Percentiles rank a stretch among this genome's conserved stretches.
Conservation (phyloP, 2,888 invertebrate genomes). For the Clunio marinus region DNA sequence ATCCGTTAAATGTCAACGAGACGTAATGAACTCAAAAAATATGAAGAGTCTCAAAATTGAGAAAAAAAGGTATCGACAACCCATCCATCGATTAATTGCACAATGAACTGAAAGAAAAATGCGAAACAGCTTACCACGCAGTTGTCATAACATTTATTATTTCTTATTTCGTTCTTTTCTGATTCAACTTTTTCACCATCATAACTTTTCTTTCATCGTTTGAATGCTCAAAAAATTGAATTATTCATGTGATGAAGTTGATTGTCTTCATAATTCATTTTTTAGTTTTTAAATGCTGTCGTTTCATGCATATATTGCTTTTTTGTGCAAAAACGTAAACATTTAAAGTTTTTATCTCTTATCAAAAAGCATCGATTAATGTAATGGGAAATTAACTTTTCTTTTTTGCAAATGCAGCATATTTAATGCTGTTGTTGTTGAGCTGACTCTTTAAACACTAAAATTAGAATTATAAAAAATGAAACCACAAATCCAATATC, state of each 20-base stretch:
- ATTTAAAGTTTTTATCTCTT: too few species aligned
- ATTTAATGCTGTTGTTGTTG: too few species aligned
- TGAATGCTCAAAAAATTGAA: conserved; percentile 17
- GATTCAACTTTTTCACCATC: conserved; percentile 20
- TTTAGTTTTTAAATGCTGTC: too few species aligned
- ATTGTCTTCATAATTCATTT: conserved; percentile 37
- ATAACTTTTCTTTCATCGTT: conserved; percentile 22
- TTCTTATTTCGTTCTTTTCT: conserved; percentile 34
- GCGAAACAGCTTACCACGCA: conserved; percentile 18
- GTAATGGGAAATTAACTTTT: too few species aligned
- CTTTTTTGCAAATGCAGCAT: too few species aligned
- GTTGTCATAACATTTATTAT: conserved; percentile 39
- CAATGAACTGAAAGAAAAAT: neutral
- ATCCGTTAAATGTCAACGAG: too few species aligned
- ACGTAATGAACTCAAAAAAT: conserved; percentile 27
- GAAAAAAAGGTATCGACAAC: neutral
- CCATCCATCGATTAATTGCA: neutral
- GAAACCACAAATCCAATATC: too few species aligned
- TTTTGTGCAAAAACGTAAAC: too few species aligned
- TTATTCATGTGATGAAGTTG: conserved; percentile 37
- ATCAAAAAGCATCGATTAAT: too few species aligned
- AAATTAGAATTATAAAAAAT: too few species aligned
- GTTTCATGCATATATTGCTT: too few species aligned
- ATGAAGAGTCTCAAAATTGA: conserved; percentile 9
- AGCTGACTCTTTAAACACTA: too few species aligned